phyloP scores from a whole-genome alignment of 1,140 invertebrate genomes.

The Atopsyche davidsoni region DNA sequence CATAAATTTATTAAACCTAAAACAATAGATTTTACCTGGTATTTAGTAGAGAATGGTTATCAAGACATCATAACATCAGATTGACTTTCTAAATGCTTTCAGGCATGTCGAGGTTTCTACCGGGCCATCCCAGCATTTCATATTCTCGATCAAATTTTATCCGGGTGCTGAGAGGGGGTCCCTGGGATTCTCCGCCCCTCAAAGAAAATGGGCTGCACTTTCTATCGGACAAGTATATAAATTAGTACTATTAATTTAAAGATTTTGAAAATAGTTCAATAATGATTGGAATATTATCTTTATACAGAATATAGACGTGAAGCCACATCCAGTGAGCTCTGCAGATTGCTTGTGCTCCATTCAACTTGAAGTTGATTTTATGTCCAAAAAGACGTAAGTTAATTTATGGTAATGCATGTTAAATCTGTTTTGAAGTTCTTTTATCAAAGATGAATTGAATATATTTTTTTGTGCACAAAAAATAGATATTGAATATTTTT shows the following conservation, averaged over 20 bases:
- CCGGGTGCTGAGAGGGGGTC: constrained; percentile 65
- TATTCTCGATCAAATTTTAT: constrained; percentile 79
- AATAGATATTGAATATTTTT: no score
- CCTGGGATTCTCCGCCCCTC: constrained; percentile 86
- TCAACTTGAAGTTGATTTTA: constrained; percentile 84
- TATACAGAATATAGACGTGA: constrained; percentile 65
- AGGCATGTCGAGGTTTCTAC: constrained; percentile 85
- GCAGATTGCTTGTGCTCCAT: constrained; percentile 81
- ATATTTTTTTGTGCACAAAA: no score
- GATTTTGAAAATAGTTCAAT: neutral
- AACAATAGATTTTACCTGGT: neutral
- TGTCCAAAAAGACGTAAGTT: constrained; percentile 86
- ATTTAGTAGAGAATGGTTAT: neutral
- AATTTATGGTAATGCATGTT: neutral
- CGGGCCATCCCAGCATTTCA: constrained; percentile 69
- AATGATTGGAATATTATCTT: constrained; percentile 3
- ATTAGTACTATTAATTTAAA: constrained; percentile 6
- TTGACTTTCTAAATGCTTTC: constrained; percentile 34
- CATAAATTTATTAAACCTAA: neutral
- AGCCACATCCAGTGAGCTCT: constrained; percentile 64
- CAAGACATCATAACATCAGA: neutral
- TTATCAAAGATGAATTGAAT: no score
- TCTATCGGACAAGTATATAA: constrained; percentile 72
- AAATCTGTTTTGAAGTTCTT: no score
- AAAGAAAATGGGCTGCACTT: constrained; percentile 93